Conservation (phyloP, 2,797 vertebrate genomes). For the Cygnus olor region DNA sequence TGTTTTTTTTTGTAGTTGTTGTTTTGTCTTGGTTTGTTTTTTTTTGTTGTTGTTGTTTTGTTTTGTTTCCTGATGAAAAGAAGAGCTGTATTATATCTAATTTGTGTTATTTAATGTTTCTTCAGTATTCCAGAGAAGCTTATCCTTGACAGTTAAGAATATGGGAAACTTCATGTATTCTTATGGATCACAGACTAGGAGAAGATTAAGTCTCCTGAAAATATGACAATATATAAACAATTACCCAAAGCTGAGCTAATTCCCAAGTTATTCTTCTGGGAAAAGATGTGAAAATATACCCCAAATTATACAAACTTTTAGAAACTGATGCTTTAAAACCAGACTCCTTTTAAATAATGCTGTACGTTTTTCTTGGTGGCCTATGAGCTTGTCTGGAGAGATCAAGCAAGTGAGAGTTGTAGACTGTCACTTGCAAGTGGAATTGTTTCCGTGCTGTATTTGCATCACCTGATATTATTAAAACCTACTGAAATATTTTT, state of each 20-base stretch:
- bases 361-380: not conserved
- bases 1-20: not conserved
- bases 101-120: not conserved
- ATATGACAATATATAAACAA: not conserved
- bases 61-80: not conserved
- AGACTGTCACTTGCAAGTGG: not conserved
- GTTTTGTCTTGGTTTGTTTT: not conserved
- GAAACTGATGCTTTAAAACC: not conserved
- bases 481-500: not conserved
- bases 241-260: not conserved
- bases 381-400: not conserved
- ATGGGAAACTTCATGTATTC: not conserved
- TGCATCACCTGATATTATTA: not conserved
- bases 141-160: not conserved
- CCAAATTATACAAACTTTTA: not conserved
- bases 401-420: not conserved
- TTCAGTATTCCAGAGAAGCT: not conserved
- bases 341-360: not conserved
- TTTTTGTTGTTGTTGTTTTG: not conserved
- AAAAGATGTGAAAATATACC: not conserved
- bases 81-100: not conserved
- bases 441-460: not conserved
- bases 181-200: not conserved
- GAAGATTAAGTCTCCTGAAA: not conserved
- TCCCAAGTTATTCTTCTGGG: not conserved